Conservation (phyloP, 2,113 vertebrate genomes). For the Phrynosoma platyrhinos region DNA sequence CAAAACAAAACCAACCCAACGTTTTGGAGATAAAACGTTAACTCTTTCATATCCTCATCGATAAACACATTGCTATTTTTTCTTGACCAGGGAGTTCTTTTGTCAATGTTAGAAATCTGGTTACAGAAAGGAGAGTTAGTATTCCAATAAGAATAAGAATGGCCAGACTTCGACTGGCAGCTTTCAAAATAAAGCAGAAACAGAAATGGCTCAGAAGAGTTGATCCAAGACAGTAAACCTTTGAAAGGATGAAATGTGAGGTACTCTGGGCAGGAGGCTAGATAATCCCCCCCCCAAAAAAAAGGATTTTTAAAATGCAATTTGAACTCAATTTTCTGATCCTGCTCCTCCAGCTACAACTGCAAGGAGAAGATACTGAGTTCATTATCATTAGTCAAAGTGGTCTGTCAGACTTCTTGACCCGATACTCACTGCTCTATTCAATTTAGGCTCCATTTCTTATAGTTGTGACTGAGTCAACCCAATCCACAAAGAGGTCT, state of each 20-base stretch:
- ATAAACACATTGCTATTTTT: neutral
- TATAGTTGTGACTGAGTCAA: neutral
- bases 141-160: neutral
- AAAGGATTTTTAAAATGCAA: conserved; percentile 13
- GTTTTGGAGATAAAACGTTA: neutral
- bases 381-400: conserved; percentile 8
- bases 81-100: neutral
- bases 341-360: conserved; percentile 24
- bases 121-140: neutral
- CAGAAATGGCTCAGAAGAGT: conserved; percentile 9
- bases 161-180: neutral
- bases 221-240: conserved; percentile 21
- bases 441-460: neutral
- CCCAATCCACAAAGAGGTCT: neutral
- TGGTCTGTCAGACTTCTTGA: neutral
- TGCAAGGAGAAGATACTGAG: conserved; percentile 14
- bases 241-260: conserved; percentile 26
- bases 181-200: neutral
- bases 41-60: neutral
- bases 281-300: neutral
- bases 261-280: conserved; percentile 21
- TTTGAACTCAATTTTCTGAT: conserved; percentile 28
- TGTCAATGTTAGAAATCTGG: neutral
- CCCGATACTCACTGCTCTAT: neutral
- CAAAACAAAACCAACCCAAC: neutral